A percentile compares a stretch with the other conserved stretches of the same genome.
Evolutionary conservation across 2,113 vertebrate species (phyloP).

Genomic region (Crypturellus undulatus): DNA sequence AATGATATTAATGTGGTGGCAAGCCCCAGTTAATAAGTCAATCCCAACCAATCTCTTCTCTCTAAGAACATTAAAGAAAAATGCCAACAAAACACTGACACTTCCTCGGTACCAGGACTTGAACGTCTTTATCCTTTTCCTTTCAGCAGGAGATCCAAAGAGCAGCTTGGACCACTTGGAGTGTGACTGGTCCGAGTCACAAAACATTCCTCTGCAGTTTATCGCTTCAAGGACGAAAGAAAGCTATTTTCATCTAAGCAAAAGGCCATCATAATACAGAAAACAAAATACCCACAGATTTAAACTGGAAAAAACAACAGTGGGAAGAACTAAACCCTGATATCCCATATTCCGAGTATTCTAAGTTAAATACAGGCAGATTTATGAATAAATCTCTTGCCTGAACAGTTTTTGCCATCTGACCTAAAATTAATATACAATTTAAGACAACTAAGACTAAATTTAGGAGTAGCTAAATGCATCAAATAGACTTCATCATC

Average conservation of each 20-base stretch:
- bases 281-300: not conserved
- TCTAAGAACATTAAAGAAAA: not conserved
- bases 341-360: not conserved
- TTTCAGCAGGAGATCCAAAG: not conserved
- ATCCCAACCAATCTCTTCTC: too few species aligned
- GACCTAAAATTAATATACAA: not conserved
- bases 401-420: not conserved
- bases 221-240: not conserved
- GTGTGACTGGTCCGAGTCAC: not conserved
- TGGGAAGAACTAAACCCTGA: not conserved
- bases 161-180: too few species aligned
- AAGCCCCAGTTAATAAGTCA: not conserved
- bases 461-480: slow-evolving; percentile 8
- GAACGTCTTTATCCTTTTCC: not conserved
- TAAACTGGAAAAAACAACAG: not conserved
- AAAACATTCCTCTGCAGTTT: not conserved
- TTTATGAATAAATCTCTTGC: slow-evolving; percentile 6
- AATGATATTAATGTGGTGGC: not conserved
- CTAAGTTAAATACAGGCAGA: not conserved
- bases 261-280: not conserved
- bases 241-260: rapidly evolving
- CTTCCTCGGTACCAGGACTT: not conserved
- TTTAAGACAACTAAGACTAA: not conserved
- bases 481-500: not conserved
- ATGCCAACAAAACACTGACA: not conserved